Evolutionary conservation across 2,797 vertebrate genomes (phyloP).

Genomic region (Geotrypetes seraphini): DNA sequence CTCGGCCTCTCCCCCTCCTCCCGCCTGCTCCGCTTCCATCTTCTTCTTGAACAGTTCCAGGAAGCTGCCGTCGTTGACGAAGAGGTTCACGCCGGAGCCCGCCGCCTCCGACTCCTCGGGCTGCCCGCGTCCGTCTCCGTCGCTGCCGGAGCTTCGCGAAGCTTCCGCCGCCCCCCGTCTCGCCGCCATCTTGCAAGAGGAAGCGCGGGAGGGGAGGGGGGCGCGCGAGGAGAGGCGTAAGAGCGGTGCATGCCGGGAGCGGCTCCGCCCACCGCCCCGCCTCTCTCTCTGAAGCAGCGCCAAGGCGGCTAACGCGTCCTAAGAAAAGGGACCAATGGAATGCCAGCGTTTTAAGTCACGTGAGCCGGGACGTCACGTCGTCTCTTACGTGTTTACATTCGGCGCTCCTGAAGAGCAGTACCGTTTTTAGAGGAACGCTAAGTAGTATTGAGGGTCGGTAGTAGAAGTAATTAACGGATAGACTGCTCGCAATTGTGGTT

Average conservation of each 20-base stretch:
- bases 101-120: background rate
- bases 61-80: constrained; percentile 94
- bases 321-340: too few relatives aligned
- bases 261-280: background rate
- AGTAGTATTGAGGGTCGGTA: too few relatives aligned
- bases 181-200: background rate
- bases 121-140: background rate
- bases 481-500: too few relatives aligned
- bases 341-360: too few relatives aligned
- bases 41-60: constrained; percentile 94
- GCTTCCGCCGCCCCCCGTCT: background rate
- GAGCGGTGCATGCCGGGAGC: background rate
- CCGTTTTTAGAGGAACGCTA: too few relatives aligned
- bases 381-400: too few relatives aligned
- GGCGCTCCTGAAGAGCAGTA: too few relatives aligned
- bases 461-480: too few relatives aligned
- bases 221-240: too few relatives aligned
- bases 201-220: background rate
- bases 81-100: constrained; percentile 62
- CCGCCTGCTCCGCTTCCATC: constrained; percentile 67
- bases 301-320: too few relatives aligned
- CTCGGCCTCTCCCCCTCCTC: too few relatives aligned
- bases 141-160: fast-evolving
- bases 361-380: too few relatives aligned
- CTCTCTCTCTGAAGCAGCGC: background rate